Base-by-base conservation (phyloP, 1,140 invertebrate genomes). In the Belonocnema kinseyi region DNA sequence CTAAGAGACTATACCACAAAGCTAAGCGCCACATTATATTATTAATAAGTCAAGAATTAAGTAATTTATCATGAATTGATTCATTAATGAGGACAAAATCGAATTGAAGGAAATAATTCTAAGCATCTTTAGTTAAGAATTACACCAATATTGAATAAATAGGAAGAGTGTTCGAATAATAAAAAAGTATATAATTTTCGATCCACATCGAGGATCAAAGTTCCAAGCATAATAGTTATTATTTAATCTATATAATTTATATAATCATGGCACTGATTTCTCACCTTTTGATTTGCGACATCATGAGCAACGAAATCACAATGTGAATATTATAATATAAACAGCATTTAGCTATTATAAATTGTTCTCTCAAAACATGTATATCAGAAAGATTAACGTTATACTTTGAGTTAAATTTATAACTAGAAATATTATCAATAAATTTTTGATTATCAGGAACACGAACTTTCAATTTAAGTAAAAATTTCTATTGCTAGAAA, bases 241-340 rank as follows among this genome's bases (percentile, higher is more conserved):
- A 66, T 66, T 66, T 40, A 66, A 17, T 56, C 19, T 56, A 19
- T 56, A 56, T 56, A 56, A 56, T 56, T 17, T 56, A 56, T 33
- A 40, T 66, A 66, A 66, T 66, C 13, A 66, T 66, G 58, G 58
- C 58, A 66, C 58, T 66, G 58, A 66, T 16, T 16, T 66, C 58
- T 66, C 13, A 66, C 21, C 19, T 33, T 40, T 66, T 66, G 14
- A 66, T 33, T 66, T 66, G 11, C 58, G 26, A 66, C 58, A 21
- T 66, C 26, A 33, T 66, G 58, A 66, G 58, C 58, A 66, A 66
- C 58, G 58, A 66, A 66, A 66, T 66, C 33, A 33, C 58, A 66
- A 26, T 58, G 26, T 58, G 19, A 58, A 58, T 58, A 21, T 46
- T 8, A 46, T 58, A 66, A 66, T 66, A 66, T 66, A 66, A 66